Conservation (phyloP, 2,888 invertebrate species). For the Drosophila anomalata region DNA sequence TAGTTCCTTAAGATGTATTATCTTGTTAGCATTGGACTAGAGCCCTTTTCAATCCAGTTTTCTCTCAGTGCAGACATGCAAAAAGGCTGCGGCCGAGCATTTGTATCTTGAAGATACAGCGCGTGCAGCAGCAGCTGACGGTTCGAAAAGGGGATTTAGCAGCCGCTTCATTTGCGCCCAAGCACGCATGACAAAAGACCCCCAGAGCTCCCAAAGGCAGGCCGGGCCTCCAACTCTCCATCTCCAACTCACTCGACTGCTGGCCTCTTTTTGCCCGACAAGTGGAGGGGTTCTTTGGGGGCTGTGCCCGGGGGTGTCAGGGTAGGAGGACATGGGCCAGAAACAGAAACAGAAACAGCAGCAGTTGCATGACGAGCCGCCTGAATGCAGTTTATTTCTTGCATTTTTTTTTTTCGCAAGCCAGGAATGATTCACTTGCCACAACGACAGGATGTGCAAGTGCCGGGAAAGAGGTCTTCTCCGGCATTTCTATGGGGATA, state of each 20-base stretch:
- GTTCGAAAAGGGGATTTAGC: slow-evolving; percentile 32
- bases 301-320: not conserved
- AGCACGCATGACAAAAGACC: slow-evolving; percentile 78
- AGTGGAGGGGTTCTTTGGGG: slow-evolving; percentile 38
- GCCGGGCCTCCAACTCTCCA: slow-evolving; percentile 2
- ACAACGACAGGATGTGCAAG: slow-evolving; percentile 69
- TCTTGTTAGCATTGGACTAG: not conserved
- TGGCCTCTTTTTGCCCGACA: slow-evolving; percentile 72
- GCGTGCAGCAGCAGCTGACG: slow-evolving; percentile 71
- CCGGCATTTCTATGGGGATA: slow-evolving; percentile 43
- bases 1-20: too few species aligned
- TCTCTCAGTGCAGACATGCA: slow-evolving; percentile 18
- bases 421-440: slow-evolving; percentile 73
- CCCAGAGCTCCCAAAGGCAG: slow-evolving; percentile 39
- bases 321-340: slow-evolving; percentile 8
- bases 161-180: slow-evolving; percentile 74
- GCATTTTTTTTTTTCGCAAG: slow-evolving; percentile 48
- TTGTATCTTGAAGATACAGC: slow-evolving; percentile 67
- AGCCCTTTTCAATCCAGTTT: not conserved
- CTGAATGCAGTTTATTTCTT: slow-evolving; percentile 64
- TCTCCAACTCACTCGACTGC: slow-evolving; percentile 57
- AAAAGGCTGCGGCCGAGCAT: slow-evolving; percentile 28
- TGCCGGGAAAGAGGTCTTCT: slow-evolving; percentile 67
- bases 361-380: slow-evolving; percentile 78
- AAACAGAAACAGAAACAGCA: slow-evolving; percentile 58